Base-by-base conservation (phyloP, 2,888 invertebrate genomes). In the Pardosa pseudoannulata region DNA sequence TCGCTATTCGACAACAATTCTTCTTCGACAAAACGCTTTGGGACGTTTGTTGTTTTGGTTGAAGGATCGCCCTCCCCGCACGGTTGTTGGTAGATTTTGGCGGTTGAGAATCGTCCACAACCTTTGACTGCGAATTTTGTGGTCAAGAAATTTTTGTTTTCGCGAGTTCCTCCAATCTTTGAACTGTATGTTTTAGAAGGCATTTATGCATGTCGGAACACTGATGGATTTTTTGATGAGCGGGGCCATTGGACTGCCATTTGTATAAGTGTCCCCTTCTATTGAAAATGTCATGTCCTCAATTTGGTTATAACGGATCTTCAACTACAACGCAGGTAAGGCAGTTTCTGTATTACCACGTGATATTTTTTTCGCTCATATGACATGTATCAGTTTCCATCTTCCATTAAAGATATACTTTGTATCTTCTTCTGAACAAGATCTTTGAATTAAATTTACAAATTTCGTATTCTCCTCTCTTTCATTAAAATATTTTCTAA, bases 261-360 rank as follows among this genome's bases (percentile, higher is more conserved):
- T 71, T 65, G 80, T 31, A 87, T 87, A 80, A 87, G 79, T 76
- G 87, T 80, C 56, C 39, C 46, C 31, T 75, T 71, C 68, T 31
- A 31, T 70, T 50, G 73, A 88, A 83, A 50, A 88, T 88, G 88
- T 88, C 88, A 88, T 88, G 88, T 88, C 81, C 88, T 29, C 88
- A 88, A 83, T 88, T 88, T 79, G 83, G 88, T 67, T 88, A 83
- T 88, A 88, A 83, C 83, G 83, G 88, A 74, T 71, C 83, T 41
- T 71, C 88, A 39, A 32, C 83, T 19, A 88, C 79, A 23, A 88
- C 88, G 23, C 88, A 88, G 88, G 88, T 88, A 79, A 82, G 88
- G 16, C 9, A n/a, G n/a, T n/a, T n/a, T n/a, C n/a, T n/a, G n/a
- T n/a, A n/a, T n/a, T n/a, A n/a, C n/a, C n/a, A n/a, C n/a, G n/a